Evolutionary conservation across 2,888 invertebrate species (phyloP), one percentile per base, ranked within the genome.

Genomic region (Lasioglossum vierecki): DNA sequence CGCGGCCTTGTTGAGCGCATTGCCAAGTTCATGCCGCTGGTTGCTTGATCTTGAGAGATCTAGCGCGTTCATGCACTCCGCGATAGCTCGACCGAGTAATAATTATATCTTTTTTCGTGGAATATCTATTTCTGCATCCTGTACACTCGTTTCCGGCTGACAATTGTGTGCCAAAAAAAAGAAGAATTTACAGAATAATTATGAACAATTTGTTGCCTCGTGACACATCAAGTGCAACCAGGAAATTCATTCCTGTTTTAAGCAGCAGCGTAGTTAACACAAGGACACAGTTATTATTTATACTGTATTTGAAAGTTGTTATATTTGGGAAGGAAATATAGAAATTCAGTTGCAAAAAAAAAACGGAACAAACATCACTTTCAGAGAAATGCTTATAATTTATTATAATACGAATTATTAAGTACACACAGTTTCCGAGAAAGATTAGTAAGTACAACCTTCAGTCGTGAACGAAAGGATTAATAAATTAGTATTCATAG

Each of bases 21-120:
- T 57, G 75, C 30, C 60, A 63, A 76, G 63, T 63, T 76, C 44
- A 13, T 30, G 44, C 22, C 44, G 22, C 30, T 44, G 60, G 30
- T 3, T 30, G 30, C 41, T 57, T 3, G 30, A 26, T 44, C 44
- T 30, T 5, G 30, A 44, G 30, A 63, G 22, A 63, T 30, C 30
- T 63, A 60, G 30, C 60, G 60, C 18, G 75, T 22, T 76, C 30
- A 6, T 11, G 60, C 4, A 44, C 22, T 22, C 26, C 1, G 8
- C 11, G 39, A 30, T 26, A 26, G 1, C 26, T 30, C 46, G 46
- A 30, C 46, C 30, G 22, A 35, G 22, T 1, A 8, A 30, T 18
- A 66, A 66, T 66, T n/a, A 9, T 53, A 9, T 9, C n/a, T n/a
- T 57, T 53, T 57, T 57, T 11, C n/a, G n/a, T n/a, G 11, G 11